A percentile compares a stretch with the other conserved stretches of the same genome.
Conservation (phyloP, 2,113 vertebrate species). For the Lophura nycthemera region DNA sequence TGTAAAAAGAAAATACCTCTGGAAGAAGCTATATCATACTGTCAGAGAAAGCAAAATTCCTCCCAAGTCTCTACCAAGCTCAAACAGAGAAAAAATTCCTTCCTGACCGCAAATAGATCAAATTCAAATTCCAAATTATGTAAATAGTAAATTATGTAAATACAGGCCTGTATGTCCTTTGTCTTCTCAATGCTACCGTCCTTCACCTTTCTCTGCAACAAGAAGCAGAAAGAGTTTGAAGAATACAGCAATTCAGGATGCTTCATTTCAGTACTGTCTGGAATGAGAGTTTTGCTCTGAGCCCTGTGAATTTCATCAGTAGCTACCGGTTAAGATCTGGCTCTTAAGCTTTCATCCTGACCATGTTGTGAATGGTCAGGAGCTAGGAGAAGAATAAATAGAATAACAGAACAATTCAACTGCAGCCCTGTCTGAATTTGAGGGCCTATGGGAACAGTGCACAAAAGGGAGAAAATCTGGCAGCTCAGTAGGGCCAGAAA, state of each 20-base stretch:
- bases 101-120: not conserved
- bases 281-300: not conserved
- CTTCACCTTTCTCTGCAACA: not conserved
- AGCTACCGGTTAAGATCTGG: not conserved
- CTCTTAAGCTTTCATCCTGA: not conserved
- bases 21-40: not conserved
- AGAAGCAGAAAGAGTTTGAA: not conserved
- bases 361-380: not conserved
- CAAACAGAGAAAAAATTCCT: not conserved
- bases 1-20: not conserved
- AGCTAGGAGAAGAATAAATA: rapidly evolving
- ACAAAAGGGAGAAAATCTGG: constrained; percentile 16
- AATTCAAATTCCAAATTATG: not conserved
- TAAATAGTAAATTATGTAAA: not conserved
- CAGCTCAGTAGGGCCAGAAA: not conserved
- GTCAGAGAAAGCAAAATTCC: not conserved
- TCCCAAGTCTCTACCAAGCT: not conserved
- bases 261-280: not conserved
- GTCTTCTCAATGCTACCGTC: not conserved
- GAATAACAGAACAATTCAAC: not conserved
- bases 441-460: not conserved
- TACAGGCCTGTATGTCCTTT: not conserved
- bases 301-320: not conserved
- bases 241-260: not conserved
- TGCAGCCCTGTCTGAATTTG: not conserved